phyloP scores from a whole-genome alignment of 2,113 vertebrate genomes.

The Hemibagrus wyckioides region DNA sequence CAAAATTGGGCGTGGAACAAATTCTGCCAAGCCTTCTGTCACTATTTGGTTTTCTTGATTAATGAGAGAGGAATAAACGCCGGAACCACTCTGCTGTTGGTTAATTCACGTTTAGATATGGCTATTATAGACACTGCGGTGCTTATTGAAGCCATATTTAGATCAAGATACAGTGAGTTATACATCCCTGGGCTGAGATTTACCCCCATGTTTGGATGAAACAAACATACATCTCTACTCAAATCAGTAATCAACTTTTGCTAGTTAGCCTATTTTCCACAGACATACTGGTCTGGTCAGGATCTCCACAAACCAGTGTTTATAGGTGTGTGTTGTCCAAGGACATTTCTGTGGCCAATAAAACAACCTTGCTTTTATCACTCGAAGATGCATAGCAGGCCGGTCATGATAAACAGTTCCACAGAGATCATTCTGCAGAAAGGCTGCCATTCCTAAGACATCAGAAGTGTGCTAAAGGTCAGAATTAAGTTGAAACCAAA shows the following conservation, averaged over 20 bases:
- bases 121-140: neutral
- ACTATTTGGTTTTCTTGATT: slow-evolving; percentile 6
- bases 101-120: neutral
- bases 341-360: slow-evolving; percentile 19
- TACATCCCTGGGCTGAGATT: slow-evolving; percentile 3
- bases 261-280: neutral
- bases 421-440: neutral
- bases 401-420: neutral
- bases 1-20: slow-evolving; percentile 3
- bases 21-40: slow-evolving; percentile 24
- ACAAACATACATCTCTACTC: neutral
- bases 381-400: neutral
- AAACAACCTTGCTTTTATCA: slow-evolving; percentile 26
- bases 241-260: neutral
- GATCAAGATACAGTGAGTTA: neutral
- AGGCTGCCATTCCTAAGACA: neutral
- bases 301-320: slow-evolving; percentile 12
- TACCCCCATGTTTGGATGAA: slow-evolving; percentile 17
- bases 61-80: slow-evolving; percentile 7
- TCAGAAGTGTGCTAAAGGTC: neutral
- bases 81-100: neutral
- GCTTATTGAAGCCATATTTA: neutral
- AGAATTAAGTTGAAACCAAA: neutral
- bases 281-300: slow-evolving; percentile 21
- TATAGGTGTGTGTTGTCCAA: neutral